Base-by-base conservation (phyloP, 2,888 invertebrate genomes). In the Lumbricus terrestris region DNA sequence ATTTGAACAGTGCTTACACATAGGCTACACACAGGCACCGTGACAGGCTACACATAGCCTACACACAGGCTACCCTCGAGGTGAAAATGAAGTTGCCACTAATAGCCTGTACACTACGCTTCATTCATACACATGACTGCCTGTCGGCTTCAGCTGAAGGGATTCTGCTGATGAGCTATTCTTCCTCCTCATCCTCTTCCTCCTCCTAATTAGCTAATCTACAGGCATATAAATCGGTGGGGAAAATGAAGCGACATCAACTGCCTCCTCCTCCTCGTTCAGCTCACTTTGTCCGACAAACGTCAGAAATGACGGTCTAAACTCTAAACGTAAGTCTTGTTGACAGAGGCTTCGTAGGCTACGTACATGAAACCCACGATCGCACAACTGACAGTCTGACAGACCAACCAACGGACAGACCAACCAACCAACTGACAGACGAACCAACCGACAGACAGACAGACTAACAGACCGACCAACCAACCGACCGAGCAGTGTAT, bases 221-320 rank as follows among this genome's bases (percentile, higher is more conserved):
- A n/a, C n/a, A 69, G 13, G 29, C 69, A 8, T 69, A 69, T 69
- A 29, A 69, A n/a, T 15, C 69, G 69, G 29, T 16, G 29, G 69
- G 69, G 69, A 69, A 47, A n/a, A n/a, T 69, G 69, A 69, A 69
- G n/a, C 69, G 29, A 1, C 8, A 69, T 69, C n/a, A 29, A n/a
- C 69, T 69, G 69, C 69, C 69, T n/a, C n/a, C n/a, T n/a, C n/a
- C n/a, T n/a, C n/a, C n/a, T 69, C 69, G n/a, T n/a, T 69, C 69
- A 69, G n/a, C 69, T 69, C 69, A 69, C 69, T 69, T 69, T 69
- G 69, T 69, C 69, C 69, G 69, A 69, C 69, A 69, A 69, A 69
- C 8, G 69, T 69, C 69, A 69, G 69, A 69, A 69, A 69, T 69
- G 29, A n/a, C 69, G 69, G 69, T 29, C 69, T 69, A 6, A 69